These are phyloP conservation scores for Apantesis nais DNA, from an alignment of 2,888 invertebrate genomes.

Conservation along the genomic window DNA sequence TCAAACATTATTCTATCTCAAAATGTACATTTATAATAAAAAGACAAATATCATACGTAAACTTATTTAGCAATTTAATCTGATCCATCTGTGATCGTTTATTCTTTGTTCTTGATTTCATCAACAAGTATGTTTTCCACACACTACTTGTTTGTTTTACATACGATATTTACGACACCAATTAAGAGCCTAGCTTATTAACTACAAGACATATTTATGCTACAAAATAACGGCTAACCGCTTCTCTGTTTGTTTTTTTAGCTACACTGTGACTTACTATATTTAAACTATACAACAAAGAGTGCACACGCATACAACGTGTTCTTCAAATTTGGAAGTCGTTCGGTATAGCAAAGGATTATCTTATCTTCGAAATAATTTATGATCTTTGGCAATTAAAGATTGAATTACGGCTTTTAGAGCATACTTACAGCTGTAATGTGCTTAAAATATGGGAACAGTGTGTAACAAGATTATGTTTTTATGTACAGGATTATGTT, in stretches of 20 bases:
- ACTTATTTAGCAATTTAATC: not conserved
- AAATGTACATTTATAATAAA: not conserved
- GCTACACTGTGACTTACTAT: conserved; percentile 61
- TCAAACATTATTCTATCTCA: not conserved
- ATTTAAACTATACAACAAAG: conserved; percentile 47
- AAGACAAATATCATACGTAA: too few species aligned
- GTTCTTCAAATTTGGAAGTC: conserved; percentile 37
- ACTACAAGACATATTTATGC: conserved; percentile 71
- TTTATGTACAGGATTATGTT: not conserved
- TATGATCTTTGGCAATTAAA: conserved; percentile 21
- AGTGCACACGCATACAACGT: conserved; percentile 20
- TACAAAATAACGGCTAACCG: conserved; percentile 59
- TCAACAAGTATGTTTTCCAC: conserved; percentile 31
- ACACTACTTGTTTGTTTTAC: conserved; percentile 75
- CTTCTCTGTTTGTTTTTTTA: conserved; percentile 62
- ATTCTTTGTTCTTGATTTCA: conserved; percentile 50
- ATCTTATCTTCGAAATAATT: conserved; percentile 27
- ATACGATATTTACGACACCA: conserved; percentile 76
- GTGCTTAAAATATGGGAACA: conserved; percentile 14
- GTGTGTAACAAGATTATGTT: conserved; percentile 9
- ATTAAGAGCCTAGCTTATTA: conserved; percentile 77
- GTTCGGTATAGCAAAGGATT: conserved; percentile 30
- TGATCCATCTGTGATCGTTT: conserved; percentile 27
- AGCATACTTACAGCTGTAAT: conserved; percentile 14
- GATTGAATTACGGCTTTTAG: conserved; percentile 16